Base-by-base conservation (phyloP, 2,113 vertebrate genomes). In the Polyodon spathula region DNA sequence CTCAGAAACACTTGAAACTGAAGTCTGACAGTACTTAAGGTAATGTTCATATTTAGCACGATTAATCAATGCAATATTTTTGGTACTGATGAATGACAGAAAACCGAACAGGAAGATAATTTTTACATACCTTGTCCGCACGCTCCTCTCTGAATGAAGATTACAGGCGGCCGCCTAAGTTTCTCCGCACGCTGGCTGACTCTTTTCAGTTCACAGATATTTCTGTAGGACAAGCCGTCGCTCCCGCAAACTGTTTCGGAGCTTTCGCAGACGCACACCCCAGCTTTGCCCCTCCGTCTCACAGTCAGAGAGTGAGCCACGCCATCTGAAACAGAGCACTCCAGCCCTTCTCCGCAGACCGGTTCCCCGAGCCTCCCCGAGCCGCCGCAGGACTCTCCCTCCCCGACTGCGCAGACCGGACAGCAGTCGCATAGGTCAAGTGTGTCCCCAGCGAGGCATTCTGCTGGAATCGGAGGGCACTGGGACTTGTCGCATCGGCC, bases 191-290 rank as follows among this genome's bases (percentile, higher is more conserved):
- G 81, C 56, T 83, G 84, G 78, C 87, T 94, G 68, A 90, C 89
- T 41, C 87, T 79, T 67, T 90, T 90, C 72, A 98, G 87, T 73
- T 91, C 91, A 82, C 95, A 98, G 76, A 83, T 73, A 73, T 87
- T 93, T 71, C 80, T 73, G 79, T 98, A 98, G 41, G 91, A 93
- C 4, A 84, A 85, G 43, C 82, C 93, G 16, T 98, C 93, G 81
- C 92, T 97, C 27, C 95, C 95, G 63, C 95, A 98, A 10, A 96
- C 94, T n/a, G 92, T 91, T 40, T 93, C 92, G 64, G 37, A 38
- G 76, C 81, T 75, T 70, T 84, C 68, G 71, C 94, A 97, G 63
- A 71, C 75, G 63, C 95, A 98, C 9, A 81, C 17, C 11, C 93
- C 89, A 52, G 63, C 69, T 12, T 84, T 86, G 69, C 90, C 79